Conservation (phyloP, 2,888 invertebrate species). For the Serripes groenlandicus region DNA sequence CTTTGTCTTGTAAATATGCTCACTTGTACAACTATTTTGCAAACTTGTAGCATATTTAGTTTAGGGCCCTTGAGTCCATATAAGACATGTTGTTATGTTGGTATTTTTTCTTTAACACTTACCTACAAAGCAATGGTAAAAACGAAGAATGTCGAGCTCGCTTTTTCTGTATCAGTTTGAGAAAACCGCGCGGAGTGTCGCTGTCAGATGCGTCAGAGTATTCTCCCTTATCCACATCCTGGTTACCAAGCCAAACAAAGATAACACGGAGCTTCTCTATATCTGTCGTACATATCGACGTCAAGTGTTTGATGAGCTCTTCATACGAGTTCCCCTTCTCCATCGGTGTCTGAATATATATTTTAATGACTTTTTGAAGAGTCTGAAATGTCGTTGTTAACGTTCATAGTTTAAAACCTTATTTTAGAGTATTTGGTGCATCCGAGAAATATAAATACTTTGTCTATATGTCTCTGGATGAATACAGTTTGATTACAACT, state of each 20-base stretch:
- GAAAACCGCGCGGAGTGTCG: slow-evolving; percentile 63
- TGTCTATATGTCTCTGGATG: no score
- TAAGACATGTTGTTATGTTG: no score
- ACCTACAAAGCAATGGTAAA: slow-evolving; percentile 69
- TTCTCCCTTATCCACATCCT: slow-evolving; percentile 40
- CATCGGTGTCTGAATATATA: slow-evolving; percentile 58
- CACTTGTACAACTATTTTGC: no score
- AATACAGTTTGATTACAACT: no score
- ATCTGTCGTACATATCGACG: slow-evolving; percentile 47
- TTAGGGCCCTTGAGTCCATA: no score
- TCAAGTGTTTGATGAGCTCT: slow-evolving; percentile 55
- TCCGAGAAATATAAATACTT: no score
- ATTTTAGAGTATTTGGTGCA: no score
- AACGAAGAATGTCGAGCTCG: slow-evolving; percentile 60
- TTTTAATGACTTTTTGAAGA: no score
- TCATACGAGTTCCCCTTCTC: slow-evolving; percentile 54
- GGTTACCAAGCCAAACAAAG: slow-evolving; percentile 66
- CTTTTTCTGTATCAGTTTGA: slow-evolving; percentile 62
- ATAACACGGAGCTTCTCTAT: slow-evolving; percentile 61
- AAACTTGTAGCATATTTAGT: no score
- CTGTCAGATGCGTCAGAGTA: slow-evolving; percentile 51
- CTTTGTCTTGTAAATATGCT: no score
- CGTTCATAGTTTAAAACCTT: no score
- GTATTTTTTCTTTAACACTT: background rate
- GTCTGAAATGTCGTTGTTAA: no score